Evolutionary conservation across 2,113 vertebrate genomes (phyloP), one percentile per base, ranked within the genome.

Genomic region (Chaetodon trifascialis): DNA sequence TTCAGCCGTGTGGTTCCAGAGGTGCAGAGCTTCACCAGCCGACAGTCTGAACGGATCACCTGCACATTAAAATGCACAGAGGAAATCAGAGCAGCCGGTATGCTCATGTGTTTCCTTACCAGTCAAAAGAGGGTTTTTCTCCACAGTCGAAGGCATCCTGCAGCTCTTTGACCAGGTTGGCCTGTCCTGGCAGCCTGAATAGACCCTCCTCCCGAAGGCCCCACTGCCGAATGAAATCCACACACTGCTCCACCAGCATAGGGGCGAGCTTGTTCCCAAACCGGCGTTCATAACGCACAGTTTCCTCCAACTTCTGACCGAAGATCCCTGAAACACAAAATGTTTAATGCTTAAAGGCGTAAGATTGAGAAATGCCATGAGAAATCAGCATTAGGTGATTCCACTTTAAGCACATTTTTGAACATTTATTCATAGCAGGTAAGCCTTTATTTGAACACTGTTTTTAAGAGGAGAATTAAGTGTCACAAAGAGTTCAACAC

Each of bases 71-170:
- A 75, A 83, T 42, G 15, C 73, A 67, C 51, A 38, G 71, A 72
- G 51, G 70, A 83, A 74, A 72, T 56, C 40, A 47, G 63, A 76
- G 40, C 54, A 63, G 58, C 40, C 25, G 8, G 8, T 10, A 5
- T 8, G 7, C 42, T 54, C 5, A 17, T 3, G 5, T 56, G 36
- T 40, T 40, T 55, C 17, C 89, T 89, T 95, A 99, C 98, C 97
- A 96, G 95, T 99, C 97, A 84, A 99, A 99, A 4, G 96, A 95
- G 0, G 98, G 98, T 71, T 99, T 99, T 83, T 99, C 98, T 74
- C 98, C 98, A 49, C 97, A 99, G 91, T 99, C 98, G 59, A 99
- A 99, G 0, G 98, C 97, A 56, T 99, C 98, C 91, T 99, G 98
- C 34, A 99, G 94, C 91, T 99, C 98, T 90, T 99, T 99, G 71